Conservation (phyloP, 2,797 vertebrate genomes). For the Novumbra hubbsi region DNA sequence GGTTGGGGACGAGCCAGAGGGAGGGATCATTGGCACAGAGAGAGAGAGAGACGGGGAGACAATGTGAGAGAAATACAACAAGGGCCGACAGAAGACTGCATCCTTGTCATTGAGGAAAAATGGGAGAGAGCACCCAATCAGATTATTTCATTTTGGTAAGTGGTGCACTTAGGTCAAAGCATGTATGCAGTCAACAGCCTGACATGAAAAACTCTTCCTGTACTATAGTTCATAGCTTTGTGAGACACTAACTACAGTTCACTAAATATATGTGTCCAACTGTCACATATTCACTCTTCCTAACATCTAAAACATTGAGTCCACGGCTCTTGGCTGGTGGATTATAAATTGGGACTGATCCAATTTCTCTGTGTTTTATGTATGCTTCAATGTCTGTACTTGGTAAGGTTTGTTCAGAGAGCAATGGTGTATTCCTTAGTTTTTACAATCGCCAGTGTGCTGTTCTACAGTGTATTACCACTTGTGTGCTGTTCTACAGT, state of each 20-base stretch:
- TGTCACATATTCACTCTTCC: neutral
- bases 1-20: no score
- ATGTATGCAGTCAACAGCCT: conserved; percentile 65
- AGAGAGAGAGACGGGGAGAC: neutral
- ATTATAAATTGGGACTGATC: no score
- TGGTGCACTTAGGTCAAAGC: conserved; percentile 52
- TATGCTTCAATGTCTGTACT: no score
- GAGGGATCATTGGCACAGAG: conserved; percentile 10
- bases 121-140: conserved; percentile 33
- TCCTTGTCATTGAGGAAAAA: conserved; percentile 41
- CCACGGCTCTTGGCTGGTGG: no score
- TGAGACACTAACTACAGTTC: conserved; percentile 41
- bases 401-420: no score
- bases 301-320: neutral
- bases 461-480: no score
- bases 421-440: no score
- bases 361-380: no score
- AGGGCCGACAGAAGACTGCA: conserved; percentile 21
- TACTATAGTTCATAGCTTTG: conserved; percentile 46
- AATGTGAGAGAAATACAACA: neutral
- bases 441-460: no score
- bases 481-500: no score
- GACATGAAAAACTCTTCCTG: conserved; percentile 46
- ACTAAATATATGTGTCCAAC: conserved; percentile 44
- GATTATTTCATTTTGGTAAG: conserved; percentile 33